Conservation (phyloP, 2,888 invertebrate genomes). For the Patella caerulea region DNA sequence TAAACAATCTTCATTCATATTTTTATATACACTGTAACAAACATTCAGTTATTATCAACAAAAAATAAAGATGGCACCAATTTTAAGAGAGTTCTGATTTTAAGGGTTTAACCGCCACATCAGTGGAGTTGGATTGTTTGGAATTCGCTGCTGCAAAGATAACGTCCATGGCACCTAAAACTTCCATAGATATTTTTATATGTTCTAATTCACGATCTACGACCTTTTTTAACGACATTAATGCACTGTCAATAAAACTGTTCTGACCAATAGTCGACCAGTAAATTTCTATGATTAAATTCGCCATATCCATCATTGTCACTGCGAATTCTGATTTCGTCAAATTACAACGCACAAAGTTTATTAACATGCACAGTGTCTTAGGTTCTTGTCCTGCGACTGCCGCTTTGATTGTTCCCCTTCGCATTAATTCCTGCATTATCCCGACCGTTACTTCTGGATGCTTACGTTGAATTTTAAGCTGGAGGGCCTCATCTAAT, state of each 20-base stretch:
- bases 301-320: conserved; percentile 28
- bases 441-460: conserved; percentile 87
- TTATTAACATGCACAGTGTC: conserved; percentile 79
- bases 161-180: conserved; percentile 70
- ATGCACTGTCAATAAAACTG: conserved; percentile 77
- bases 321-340: conserved; percentile 18
- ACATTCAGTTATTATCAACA: too few relatives aligned
- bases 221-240: conserved; percentile 77
- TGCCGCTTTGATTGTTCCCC: conserved; percentile 84
- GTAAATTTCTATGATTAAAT: conserved; percentile 29
- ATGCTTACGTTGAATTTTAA: conserved; percentile 33
- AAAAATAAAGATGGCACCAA: too few relatives aligned
- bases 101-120: too few relatives aligned
- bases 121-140: not conserved
- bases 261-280: conserved; percentile 74
- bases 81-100: too few relatives aligned
- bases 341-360: conserved; percentile 74
- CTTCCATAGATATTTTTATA: conserved; percentile 68
- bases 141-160: conserved; percentile 59
- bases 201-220: conserved; percentile 78
- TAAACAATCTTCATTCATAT: too few relatives aligned
- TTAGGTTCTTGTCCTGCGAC: conserved; percentile 81
- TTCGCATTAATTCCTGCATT: conserved; percentile 87
- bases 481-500: conserved; percentile 77
- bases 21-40: too few relatives aligned